These are phyloP conservation scores for Heteromormyrus szaboi DNA, from an alignment of 2,797 vertebrate species.

Conservation along the genomic window DNA sequence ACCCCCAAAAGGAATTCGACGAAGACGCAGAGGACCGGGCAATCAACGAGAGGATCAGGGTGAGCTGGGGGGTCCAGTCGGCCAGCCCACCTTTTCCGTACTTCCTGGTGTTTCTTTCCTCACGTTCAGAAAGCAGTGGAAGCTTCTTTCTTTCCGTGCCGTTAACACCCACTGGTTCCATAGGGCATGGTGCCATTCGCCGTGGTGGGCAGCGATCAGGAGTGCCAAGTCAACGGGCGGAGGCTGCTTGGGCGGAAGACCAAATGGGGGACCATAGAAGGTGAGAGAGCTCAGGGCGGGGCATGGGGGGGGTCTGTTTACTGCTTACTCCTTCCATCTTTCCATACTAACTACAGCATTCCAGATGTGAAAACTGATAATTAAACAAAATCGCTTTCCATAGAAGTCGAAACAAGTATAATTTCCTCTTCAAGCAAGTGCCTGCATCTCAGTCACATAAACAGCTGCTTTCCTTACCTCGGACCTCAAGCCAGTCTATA, in stretches of 20 bases:
- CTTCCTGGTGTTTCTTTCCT: neutral
- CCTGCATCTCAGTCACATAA: neutral
- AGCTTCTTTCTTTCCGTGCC: neutral
- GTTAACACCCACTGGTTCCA: neutral
- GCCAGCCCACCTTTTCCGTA: neutral
- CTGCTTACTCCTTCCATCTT: neutral
- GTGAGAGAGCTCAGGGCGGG: slow-evolving; percentile 44
- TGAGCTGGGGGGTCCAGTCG: slow-evolving; percentile 38
- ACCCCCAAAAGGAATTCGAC: slow-evolving; percentile 79
- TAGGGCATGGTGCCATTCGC: slow-evolving; percentile 84
- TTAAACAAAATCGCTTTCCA: neutral
- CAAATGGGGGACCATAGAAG: slow-evolving; percentile 84
- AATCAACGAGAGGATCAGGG: slow-evolving; percentile 77
- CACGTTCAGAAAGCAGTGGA: no score
- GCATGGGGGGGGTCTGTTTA: neutral
- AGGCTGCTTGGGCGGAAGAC: slow-evolving; percentile 78
- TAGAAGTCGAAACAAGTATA: slow-evolving; percentile 30
- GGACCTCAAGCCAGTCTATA: neutral
- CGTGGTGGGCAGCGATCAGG: slow-evolving; percentile 80
- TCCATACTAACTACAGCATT: neutral
- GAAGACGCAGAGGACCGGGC: slow-evolving; percentile 74
- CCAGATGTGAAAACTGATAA: neutral
- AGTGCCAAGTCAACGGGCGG: slow-evolving; percentile 80
- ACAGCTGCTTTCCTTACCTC: neutral
- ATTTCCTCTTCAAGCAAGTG: slow-evolving; percentile 38